Base-by-base conservation (phyloP, 1,140 invertebrate species). In the Bombus pyrosoma region DNA sequence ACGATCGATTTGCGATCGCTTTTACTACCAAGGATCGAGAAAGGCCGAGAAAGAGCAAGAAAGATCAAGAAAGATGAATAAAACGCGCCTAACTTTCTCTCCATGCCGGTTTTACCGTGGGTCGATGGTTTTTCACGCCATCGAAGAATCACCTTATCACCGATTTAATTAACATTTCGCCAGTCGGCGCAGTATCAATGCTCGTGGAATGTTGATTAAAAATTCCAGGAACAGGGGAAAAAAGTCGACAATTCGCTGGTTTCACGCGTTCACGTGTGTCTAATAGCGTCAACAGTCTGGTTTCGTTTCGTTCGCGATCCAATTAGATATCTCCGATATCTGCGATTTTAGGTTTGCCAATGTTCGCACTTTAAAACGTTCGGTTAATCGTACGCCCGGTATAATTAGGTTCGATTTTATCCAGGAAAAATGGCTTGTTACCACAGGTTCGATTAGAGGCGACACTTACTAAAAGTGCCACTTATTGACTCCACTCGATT, bases 141-240 rank as follows among this genome's bases (percentile, higher is more conserved):
- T n/a, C 43, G 13, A 22, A 25, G 37, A 68, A 79, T 62, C 39
- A 57, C 53, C 62, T 64, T 32, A 32, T 64, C 62, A 0, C 62
- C 62, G 62, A 64, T 64, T 64, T 64, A 32, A 64, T 64, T 79
- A 79, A 79, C 47, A 28, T 78, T 71, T 53, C 47, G 18, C 47
- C 9, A 13, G 28, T n/a, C 37, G n/a, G 2, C 47, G n/a, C 62
- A 4, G 53, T 39, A 32, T 59, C 37, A 43, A 78, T 71, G 10
- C 6, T 13, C 25, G 37, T 22, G 75, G 47, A 71, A 79, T 71
- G 75, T 79, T 62, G 53, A 79, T 79, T 79, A 79, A 62, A 84
- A 72, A 34, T 71, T 4, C 25, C 66, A 32, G 4, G 13, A 25
- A 62, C 43, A 25, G 10, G 15, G 3, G n/a, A 34, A 64, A 32